These are phyloP conservation scores for Hoplodrina ambigua DNA, from an alignment of 2,888 invertebrate genomes.

Conservation along the genomic window DNA sequence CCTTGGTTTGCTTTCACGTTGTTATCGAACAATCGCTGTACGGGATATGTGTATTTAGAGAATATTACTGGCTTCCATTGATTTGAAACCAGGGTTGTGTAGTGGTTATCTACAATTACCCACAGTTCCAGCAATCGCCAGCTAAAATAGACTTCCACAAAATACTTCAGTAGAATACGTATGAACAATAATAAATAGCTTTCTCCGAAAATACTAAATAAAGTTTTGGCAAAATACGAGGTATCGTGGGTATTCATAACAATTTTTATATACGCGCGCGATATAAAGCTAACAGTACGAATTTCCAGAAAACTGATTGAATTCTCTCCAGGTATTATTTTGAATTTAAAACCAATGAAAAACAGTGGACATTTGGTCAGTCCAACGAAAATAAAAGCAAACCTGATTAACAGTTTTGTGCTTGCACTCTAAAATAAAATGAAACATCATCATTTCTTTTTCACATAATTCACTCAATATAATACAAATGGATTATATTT, in stretches of 20 bases:
- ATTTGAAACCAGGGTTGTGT: neutral
- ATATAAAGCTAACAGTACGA: neutral
- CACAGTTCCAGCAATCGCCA: neutral
- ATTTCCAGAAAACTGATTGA: neutral
- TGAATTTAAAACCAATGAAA: slow-evolving; percentile 25
- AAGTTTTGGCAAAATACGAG: neutral
- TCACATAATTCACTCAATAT: no score
- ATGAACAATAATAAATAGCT: neutral
- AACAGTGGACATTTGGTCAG: neutral
- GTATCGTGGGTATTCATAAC: neutral
- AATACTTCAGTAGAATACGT: neutral
- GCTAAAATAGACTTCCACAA: neutral
- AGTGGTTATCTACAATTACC: neutral
- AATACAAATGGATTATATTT: neutral
- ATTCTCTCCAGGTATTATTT: neutral
- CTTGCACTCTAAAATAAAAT: neutral
- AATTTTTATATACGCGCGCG: neutral
- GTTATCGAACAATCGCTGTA: slow-evolving; percentile 4
- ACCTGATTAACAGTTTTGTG: neutral
- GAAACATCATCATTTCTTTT: neutral
- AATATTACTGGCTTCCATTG: neutral
- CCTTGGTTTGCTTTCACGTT: neutral
- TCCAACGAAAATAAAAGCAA: neutral
- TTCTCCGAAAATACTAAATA: neutral
- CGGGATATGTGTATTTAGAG: neutral